Evolutionary conservation across 1,140 invertebrate species (phyloP), one percentile per base, ranked within the genome.

Genomic region (Cepaea nemoralis): DNA sequence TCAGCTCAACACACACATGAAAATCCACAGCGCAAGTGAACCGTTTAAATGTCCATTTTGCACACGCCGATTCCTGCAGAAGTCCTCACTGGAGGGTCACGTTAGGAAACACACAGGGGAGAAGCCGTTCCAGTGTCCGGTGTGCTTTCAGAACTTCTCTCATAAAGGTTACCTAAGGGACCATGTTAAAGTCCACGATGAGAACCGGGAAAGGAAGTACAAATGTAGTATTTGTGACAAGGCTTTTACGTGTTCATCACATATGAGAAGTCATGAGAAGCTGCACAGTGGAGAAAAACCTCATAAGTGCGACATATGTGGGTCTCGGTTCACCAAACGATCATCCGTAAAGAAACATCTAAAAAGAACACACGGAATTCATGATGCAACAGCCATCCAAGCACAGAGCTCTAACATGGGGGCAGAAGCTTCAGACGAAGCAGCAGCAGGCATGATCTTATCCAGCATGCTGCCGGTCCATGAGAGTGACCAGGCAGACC

Each of bases 231-330:
- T 82, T 24, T 85, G 84, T 63, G 42, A 45, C 6, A 83, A 83
- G 16, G 42, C 79, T 39, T 85, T 83, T 66, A 77, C 84, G 14
- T 63, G 75, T 10, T 73, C 73, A 14, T 50, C 77, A 35, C 84
- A 85, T 42, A 48, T 77, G 71, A 69, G 80, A n/a, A 83, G 75
- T 0, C 84, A 85, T 50, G 76, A 97, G 24, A 92, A 97, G 24
- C 97, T 96, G 0, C 97, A 98, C 71, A 98, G 97, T 0, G 97
- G 98, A 87, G 96, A 97, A 85, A 98, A 98, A 89, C 97, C 97
- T 0, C 98, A 98, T 92, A 95, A 97, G 87, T 98, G 97, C 88
- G 92, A 94, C 77, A 94, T 95, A 0, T 98, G 97, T 59, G 50
- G 69, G 8, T 71, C n/a, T 22, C 22, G 39, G n/a, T 82, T 77